A percentile compares a stretch with the other conserved stretches of the same genome.
Evolutionary conservation across 2,113 vertebrate genomes (phyloP).

Genomic region (Sus scrofa): T2T-Sscrofa CM000818.6:39177001-39177500

Average conservation of each 20-base stretch:
- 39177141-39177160: not conserved
- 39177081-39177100: not conserved
- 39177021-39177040: not conserved
- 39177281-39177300: conserved; percentile 90
- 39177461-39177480: too few relatives aligned
- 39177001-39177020: too few relatives aligned
- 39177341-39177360: conserved; percentile 95
- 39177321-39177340: conserved; percentile 91
- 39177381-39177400: conserved; percentile 94
- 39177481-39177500: too few relatives aligned
- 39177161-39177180: fast-evolving
- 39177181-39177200: fast-evolving
- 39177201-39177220: fast-evolving
- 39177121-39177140: not conserved
- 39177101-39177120: not conserved
- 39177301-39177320: conserved; percentile 89
- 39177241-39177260: not conserved
- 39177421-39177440: conserved; percentile 60
- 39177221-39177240: not conserved
- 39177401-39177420: conserved; percentile 91
- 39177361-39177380: conserved; percentile 93
- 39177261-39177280: conserved; percentile 90
- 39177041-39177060: not conserved
- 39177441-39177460: fast-evolving
- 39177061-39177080: not conserved